Conservation (phyloP, 2,797 vertebrate genomes). For the Darevskia mixta region DNA sequence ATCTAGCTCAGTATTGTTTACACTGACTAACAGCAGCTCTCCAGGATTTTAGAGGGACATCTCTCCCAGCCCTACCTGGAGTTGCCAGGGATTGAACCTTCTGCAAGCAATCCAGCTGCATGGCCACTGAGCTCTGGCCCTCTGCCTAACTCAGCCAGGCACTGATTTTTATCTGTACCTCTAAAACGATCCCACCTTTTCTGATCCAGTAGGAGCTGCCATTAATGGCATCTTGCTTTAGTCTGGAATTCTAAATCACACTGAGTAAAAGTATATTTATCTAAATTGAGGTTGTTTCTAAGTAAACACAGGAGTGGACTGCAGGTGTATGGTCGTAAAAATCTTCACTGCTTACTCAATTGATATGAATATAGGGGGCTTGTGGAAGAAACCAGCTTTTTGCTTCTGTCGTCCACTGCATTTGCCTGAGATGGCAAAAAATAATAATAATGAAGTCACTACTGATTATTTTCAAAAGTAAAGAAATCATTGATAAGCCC, state of each 20-base stretch:
- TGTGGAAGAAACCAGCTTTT: not conserved
- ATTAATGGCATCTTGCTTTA: not conserved
- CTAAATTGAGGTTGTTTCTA: not conserved
- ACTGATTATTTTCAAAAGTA: not conserved
- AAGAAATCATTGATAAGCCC: not conserved
- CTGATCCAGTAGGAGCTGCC: not conserved
- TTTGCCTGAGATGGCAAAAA: no score
- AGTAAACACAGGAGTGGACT: not conserved
- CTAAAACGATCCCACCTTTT: not conserved
- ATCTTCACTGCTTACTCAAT: not conserved
- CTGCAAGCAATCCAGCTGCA: no score
- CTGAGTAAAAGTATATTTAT: not conserved
- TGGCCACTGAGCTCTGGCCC: no score
- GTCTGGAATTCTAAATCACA: not conserved
- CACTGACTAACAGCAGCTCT: no score
- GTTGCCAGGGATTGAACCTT: no score
- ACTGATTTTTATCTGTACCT: not conserved
- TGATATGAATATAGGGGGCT: not conserved
- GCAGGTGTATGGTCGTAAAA: not conserved
- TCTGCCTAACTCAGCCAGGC: no score
- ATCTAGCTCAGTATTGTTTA: no score
- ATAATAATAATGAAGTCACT: no score
- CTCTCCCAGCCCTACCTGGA: no score
- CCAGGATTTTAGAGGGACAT: no score
- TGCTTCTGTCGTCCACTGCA: not conserved